Base-by-base conservation (phyloP, 1,140 invertebrate genomes). In the Halictus rubicundus region DNA sequence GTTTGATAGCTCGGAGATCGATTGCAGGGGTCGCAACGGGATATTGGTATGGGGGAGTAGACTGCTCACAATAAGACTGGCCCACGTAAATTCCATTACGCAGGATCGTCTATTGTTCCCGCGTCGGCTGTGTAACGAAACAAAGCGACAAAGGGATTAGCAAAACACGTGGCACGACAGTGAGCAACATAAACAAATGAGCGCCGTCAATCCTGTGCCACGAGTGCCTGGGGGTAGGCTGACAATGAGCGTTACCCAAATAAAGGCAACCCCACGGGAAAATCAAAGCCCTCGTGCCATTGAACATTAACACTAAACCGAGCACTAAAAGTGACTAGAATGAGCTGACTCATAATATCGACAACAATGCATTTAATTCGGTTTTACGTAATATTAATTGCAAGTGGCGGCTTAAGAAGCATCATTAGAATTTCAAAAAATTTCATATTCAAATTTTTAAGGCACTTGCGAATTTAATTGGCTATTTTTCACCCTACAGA, bases 111-210 rank as follows among this genome's bases (percentile, higher is more conserved):
- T 59, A 85, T 85, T 85, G 78, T 80, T 66, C 46, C 70, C 12
- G 7, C 8, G 74, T 61, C 46, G 39, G 19, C 64, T 23, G 57
- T 27, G 64, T 42, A 32, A 25, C 14, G 75, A 77, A 69, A 86
- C 83, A 76, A 79, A 81, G 70, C 79, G 63, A 82, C 71, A 85
- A 85, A 82, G 68, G 27, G 39, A 81, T 78, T 71, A 78, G 49
- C 65, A 80, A 77, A 81, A 84, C 54, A 42, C 61, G 57, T 32
- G 52, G 10, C 37, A 32, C 2, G n/a, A 54, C 54, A 37, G 52
- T 32, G 68, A 65, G 63, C 57, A 74, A 66, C 72, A 49, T 78
- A 73, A 84, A 84, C 73, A 81, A 85, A 84, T 81, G 78, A 60
- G 77, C n/a, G 1, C 63, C 70, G 57, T 84, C 82, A 76, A 69